Conservation (phyloP, 2,797 vertebrate species). For the Acanthis flammea region DNA sequence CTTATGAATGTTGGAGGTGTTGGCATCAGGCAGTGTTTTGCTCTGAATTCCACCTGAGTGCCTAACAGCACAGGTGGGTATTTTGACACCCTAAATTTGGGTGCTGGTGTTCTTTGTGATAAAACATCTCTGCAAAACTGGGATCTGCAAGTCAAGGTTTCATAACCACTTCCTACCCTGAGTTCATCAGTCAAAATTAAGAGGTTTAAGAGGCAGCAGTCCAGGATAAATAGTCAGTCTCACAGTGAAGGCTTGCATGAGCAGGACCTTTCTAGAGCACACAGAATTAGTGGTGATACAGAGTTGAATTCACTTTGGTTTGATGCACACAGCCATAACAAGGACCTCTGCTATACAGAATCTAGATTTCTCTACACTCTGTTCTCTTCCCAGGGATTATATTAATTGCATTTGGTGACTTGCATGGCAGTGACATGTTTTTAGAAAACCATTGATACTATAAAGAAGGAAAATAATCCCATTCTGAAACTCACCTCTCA, state of each 20-base stretch:
- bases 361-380: neutral
- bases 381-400: neutral
- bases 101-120: neutral
- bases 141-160: neutral
- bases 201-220: neutral
- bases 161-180: neutral
- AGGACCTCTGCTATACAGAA: neutral
- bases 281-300: neutral
- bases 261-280: rapidly evolving
- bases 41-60: neutral
- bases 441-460: neutral
- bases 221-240: neutral
- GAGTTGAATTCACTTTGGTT: neutral
- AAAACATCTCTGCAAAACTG: neutral
- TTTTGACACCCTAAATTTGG: neutral
- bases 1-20: rapidly evolving
- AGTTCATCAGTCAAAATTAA: neutral
- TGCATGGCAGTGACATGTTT: neutral
- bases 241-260: neutral
- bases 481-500: neutral
- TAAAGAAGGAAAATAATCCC: neutral
- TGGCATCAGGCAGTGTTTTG: neutral
- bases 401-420: neutral
- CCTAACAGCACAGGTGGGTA: neutral
- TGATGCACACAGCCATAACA: neutral